A percentile compares a stretch with the other conserved stretches of the same genome.
Conservation (phyloP, 2,113 vertebrate species). For the Takifugu flavidus region DNA sequence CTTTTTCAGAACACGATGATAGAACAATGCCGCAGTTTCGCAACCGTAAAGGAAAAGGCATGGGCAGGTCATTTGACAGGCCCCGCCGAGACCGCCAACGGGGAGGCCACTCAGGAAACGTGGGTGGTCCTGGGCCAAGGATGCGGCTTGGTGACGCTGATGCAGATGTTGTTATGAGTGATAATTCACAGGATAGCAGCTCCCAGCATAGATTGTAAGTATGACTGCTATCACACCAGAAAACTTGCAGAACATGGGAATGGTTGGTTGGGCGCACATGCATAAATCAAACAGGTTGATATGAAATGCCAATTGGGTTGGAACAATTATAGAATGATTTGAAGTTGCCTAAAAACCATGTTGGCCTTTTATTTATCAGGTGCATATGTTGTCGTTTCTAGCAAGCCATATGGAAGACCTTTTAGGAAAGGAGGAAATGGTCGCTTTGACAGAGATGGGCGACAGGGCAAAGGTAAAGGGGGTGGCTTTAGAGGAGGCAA, state of each 20-base stretch:
- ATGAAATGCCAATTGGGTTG: no score
- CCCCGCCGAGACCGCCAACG: slow-evolving; percentile 68
- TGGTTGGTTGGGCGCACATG: no score
- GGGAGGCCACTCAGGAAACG: slow-evolving; percentile 42
- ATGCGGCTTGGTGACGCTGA: slow-evolving; percentile 72
- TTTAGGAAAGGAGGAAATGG: slow-evolving; percentile 69
- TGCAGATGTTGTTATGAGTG: slow-evolving; percentile 81
- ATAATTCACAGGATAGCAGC: slow-evolving; percentile 68
- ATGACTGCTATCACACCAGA: no score
- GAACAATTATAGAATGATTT: no score
- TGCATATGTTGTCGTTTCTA: slow-evolving; percentile 24
- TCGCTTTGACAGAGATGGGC: slow-evolving; percentile 72
- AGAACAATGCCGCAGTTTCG: slow-evolving; percentile 74
- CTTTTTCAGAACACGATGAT: slow-evolving; percentile 80
- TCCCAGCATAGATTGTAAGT: slow-evolving; percentile 81
- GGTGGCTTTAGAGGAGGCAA: slow-evolving; percentile 64
- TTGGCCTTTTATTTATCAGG: background rate
- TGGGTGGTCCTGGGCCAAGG: slow-evolving; percentile 54
- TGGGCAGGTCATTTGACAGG: slow-evolving; percentile 71
- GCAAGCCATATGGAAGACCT: slow-evolving; percentile 77
- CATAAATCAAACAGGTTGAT: no score
- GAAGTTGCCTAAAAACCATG: no score
- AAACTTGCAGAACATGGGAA: no score
- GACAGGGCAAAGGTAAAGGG: slow-evolving; percentile 36
- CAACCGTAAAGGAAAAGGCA: slow-evolving; percentile 77